Evolutionary conservation across 2,888 invertebrate species (phyloP).

Genomic region (Apantesis nais): DNA sequence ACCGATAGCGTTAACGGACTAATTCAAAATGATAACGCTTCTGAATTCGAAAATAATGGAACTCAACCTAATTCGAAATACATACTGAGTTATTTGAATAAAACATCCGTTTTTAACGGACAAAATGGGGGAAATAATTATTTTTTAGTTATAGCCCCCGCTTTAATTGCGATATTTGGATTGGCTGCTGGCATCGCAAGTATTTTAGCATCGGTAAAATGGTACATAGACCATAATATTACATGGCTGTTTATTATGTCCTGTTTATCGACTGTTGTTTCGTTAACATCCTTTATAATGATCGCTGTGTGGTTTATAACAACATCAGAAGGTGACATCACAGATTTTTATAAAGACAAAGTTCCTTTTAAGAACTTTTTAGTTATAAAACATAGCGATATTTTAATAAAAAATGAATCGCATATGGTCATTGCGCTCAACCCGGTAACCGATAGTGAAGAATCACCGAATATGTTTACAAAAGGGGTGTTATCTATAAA

Average conservation of each 20-base stretch:
- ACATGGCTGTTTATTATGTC: conserved; percentile 86
- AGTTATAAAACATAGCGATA: conserved; percentile 69
- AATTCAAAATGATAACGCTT: conserved; percentile 29
- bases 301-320: conserved; percentile 75
- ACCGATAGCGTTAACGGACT: conserved; percentile 21
- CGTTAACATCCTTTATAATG: conserved; percentile 74
- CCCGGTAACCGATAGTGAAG: conserved; percentile 49
- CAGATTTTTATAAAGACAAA: conserved; percentile 76
- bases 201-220: conserved; percentile 86
- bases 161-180: conserved; percentile 81
- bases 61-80: conserved; percentile 41
- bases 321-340: conserved; percentile 67
- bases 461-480: conserved; percentile 66
- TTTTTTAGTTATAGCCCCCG: conserved; percentile 79
- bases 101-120: conserved; percentile 45
- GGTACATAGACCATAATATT: conserved; percentile 89
- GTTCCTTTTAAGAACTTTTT: conserved; percentile 71
- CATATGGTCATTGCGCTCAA: conserved; percentile 71
- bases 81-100: conserved; percentile 35
- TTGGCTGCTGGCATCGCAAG: conserved; percentile 83
- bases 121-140: conserved; percentile 46
- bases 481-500: conserved; percentile 85
- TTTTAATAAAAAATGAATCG: conserved; percentile 69
- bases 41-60: conserved; percentile 32
- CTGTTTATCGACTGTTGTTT: conserved; percentile 81